Conservation (phyloP, 2,888 invertebrate genomes). For the Colletes collaris region DNA sequence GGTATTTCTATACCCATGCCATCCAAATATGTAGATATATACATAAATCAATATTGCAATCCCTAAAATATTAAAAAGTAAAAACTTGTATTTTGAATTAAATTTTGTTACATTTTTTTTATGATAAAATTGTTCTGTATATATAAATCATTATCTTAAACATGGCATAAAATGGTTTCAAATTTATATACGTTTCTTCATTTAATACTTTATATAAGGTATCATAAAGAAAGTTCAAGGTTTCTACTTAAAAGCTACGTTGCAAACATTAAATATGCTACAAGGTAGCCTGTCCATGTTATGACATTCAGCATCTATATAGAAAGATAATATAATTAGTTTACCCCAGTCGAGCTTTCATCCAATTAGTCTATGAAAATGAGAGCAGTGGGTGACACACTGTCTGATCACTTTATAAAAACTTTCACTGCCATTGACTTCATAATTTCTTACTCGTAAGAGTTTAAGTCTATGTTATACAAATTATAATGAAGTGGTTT, state of each 20-base stretch:
- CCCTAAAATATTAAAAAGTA: neutral
- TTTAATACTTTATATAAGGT: constrained; percentile 21
- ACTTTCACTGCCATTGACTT: constrained; percentile 80
- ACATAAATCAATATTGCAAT: neutral
- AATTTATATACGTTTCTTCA: neutral
- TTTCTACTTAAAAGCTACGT: constrained; percentile 18
- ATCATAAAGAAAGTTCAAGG: constrained; percentile 23
- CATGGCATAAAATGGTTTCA: neutral
- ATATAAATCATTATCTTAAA: no score
- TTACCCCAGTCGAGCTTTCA: constrained; percentile 78
- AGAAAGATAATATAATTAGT: constrained; percentile 79
- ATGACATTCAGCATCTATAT: constrained; percentile 58
- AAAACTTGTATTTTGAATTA: neutral
- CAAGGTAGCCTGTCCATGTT: constrained; percentile 58
- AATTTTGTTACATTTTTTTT: neutral
- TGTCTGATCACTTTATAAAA: constrained; percentile 72
- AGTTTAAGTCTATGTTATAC: constrained; percentile 29
- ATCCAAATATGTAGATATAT: neutral
- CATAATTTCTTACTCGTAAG: constrained; percentile 48
- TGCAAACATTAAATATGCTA: constrained; percentile 38
- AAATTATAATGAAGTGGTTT: constrained; percentile 76
- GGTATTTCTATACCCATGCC: neutral
- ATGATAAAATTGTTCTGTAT: neutral
- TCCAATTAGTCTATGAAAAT: constrained; percentile 81
- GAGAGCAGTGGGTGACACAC: constrained; percentile 79